phyloP scores from a whole-genome alignment of 1,140 invertebrate species.

The Trichogramma pretiosum region DNA sequence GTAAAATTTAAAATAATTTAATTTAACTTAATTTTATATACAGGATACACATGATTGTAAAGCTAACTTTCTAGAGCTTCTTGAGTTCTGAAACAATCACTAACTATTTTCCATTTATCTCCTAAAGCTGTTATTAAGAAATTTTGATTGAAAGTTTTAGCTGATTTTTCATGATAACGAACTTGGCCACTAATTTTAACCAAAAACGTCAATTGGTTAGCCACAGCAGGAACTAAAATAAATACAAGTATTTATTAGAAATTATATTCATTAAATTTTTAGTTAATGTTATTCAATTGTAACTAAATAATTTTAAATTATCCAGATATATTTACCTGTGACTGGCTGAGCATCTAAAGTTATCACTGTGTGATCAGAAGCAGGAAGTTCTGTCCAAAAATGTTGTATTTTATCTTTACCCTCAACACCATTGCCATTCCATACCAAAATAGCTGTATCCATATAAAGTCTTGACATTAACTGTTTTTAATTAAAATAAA shows the following conservation, averaged over 20 bases:
- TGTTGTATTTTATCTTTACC: slow-evolving; percentile 70
- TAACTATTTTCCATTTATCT: slow-evolving; percentile 83
- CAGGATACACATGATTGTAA: too few species aligned
- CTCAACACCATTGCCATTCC: slow-evolving; percentile 74
- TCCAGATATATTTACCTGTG: slow-evolving; percentile 45
- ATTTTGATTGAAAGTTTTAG: slow-evolving; percentile 66
- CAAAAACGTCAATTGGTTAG: slow-evolving; percentile 60
- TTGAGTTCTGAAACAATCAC: slow-evolving; percentile 70
- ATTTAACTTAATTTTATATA: neutral
- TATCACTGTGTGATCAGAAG: slow-evolving; percentile 58
- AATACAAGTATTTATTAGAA: slow-evolving; percentile 13
- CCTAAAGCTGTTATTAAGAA: slow-evolving; percentile 73
- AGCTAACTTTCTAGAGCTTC: slow-evolving; percentile 37
- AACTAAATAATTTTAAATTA: slow-evolving; percentile 3
- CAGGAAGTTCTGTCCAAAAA: slow-evolving; percentile 65
- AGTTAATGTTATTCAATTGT: neutral
- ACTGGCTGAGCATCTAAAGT: slow-evolving; percentile 74
- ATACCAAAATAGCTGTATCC: slow-evolving; percentile 68
- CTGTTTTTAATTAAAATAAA: slow-evolving; percentile 41
- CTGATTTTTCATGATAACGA: slow-evolving; percentile 51
- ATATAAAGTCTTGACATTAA: slow-evolving; percentile 68
- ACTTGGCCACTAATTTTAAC: slow-evolving; percentile 68
- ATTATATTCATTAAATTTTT: neutral
- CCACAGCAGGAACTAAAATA: slow-evolving; percentile 47
- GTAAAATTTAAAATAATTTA: slow-evolving; percentile 2